These are phyloP conservation scores for Dolichopus griseipennis DNA, from an alignment of 2,888 invertebrate species.

Conservation along the genomic window DNA sequence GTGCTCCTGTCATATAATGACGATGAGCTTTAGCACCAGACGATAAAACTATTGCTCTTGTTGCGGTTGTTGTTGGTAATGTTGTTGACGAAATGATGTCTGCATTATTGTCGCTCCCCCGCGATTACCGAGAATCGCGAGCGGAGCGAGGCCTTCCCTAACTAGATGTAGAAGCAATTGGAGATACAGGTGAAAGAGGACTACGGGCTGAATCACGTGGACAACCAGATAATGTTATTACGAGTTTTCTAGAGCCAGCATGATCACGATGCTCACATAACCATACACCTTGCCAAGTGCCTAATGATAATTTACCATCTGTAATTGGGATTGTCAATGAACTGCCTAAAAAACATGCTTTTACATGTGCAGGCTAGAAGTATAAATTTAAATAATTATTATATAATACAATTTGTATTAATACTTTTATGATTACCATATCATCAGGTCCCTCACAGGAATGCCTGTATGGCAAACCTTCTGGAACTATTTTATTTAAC, in stretches of 20 bases:
- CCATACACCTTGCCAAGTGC: conserved; percentile 98
- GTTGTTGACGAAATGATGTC: conserved; percentile 43
- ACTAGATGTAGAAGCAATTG: conserved; percentile 86
- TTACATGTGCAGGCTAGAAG: conserved; percentile 89
- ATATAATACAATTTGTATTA: conserved; percentile 8
- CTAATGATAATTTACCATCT: conserved; percentile 88
- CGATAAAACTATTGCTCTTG: not conserved
- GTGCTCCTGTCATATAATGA: not conserved
- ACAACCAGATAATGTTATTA: conserved; percentile 85
- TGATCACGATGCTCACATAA: conserved; percentile 95
- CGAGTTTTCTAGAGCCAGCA: conserved; percentile 83
- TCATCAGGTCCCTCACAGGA: conserved; percentile 98
- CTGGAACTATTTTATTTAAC: conserved; percentile 97
- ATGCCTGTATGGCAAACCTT: conserved; percentile 91
- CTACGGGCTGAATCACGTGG: conserved; percentile 78
- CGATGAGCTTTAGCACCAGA: conserved; percentile 7
- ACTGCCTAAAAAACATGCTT: conserved; percentile 92
- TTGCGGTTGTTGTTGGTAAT: conserved; percentile 11
- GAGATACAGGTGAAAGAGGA: conserved; percentile 75
- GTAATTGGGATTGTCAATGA: conserved; percentile 93
- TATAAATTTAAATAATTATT: conserved; percentile 17
- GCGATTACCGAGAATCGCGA: conserved; percentile 47
- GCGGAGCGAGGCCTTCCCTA: conserved; percentile 64
- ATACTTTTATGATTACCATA: conserved; percentile 59
- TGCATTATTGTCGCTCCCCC: conserved; percentile 46